Percentiles rank a stretch among this genome's conserved stretches.
phyloP scores from a whole-genome alignment of 2,888 invertebrate species.

The Atherix ibis region DNA sequence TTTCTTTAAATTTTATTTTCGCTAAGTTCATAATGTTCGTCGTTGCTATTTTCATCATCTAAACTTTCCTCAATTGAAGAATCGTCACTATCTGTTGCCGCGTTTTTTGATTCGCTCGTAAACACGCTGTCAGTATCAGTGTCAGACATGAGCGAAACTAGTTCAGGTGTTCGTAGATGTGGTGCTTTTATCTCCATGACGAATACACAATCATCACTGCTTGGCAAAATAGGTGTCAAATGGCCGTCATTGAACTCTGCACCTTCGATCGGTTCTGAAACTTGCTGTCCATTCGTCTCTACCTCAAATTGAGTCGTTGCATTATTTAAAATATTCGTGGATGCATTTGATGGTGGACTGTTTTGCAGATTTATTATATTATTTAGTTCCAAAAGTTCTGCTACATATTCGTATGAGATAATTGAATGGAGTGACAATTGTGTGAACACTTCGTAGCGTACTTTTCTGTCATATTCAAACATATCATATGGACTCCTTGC shows the following conservation, averaged over 20 bases:
- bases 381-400: neutral
- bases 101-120: slow-evolving; percentile 14
- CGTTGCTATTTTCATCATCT: no score
- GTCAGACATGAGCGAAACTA: slow-evolving; percentile 28
- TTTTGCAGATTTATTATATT: slow-evolving; percentile 7
- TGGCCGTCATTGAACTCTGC: slow-evolving; percentile 9
- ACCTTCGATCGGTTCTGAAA: slow-evolving; percentile 8
- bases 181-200: slow-evolving; percentile 31
- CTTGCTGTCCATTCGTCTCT: slow-evolving; percentile 5
- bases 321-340: neutral
- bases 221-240: slow-evolving; percentile 19
- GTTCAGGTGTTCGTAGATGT: slow-evolving; percentile 31
- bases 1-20: no score
- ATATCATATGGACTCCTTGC: slow-evolving; percentile 77
- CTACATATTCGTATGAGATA: slow-evolving; percentile 10
- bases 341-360: neutral
- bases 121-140: slow-evolving; percentile 32
- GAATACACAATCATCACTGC: slow-evolving; percentile 29
- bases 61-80: slow-evolving; percentile 6
- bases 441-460: slow-evolving; percentile 39
- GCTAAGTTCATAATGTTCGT: no score
- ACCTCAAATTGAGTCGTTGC: slow-evolving; percentile 3
- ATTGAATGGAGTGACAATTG: slow-evolving; percentile 15
- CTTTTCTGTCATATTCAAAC: slow-evolving; percentile 61
- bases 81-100: slow-evolving; percentile 3